Evolutionary conservation across 2,888 invertebrate species (phyloP), one percentile per base, ranked within the genome.

Genomic region (Leucophenga montana): DNA sequence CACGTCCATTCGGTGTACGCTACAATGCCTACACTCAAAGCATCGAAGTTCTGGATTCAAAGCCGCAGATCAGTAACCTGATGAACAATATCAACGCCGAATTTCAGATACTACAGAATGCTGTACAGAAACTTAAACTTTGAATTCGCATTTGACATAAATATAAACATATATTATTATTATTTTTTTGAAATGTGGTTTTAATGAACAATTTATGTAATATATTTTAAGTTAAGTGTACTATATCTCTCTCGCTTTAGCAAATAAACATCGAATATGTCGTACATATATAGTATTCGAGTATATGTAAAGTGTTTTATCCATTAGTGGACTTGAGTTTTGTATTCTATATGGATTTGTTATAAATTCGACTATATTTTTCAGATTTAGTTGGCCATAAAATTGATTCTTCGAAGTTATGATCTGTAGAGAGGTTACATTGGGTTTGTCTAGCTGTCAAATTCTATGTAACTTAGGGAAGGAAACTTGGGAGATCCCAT

Each of bases 11-110:
- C 85, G 95, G 95, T 0, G 97, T 98, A 0, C 92, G 97, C 44
- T 99, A 98, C 90, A 98, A 98, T 87, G 93, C 99, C 0, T 99
- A 98, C 90, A 99, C 98, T 0, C 95, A 97, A 88, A 95, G 94
- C 79, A 95, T 99, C 71, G 97, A 97, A 87, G 95, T 98, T 61
- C 90, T 99, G 73, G 97, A 99, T 89, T 97, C 97, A 1, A 94
- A 97, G 82, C 92, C 93, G 6, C 97, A 97, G 89, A 93, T 99
- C 77, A 92, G 94, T 76, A 93, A 94, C 75, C 90, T 99, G 13
- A 94, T 97, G 69, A 90, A 92, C 39, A 94, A 94, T 78, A 93
- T 97, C 13, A 93, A 93, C 79, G 91, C 93, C 75, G 96, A 97
- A 88, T 93, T 97, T 88, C 93, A 94, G 76, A 91, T 94, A 66